Base-by-base conservation (phyloP, 2,113 vertebrate species). In the Edolisoma coerulescens region DNA sequence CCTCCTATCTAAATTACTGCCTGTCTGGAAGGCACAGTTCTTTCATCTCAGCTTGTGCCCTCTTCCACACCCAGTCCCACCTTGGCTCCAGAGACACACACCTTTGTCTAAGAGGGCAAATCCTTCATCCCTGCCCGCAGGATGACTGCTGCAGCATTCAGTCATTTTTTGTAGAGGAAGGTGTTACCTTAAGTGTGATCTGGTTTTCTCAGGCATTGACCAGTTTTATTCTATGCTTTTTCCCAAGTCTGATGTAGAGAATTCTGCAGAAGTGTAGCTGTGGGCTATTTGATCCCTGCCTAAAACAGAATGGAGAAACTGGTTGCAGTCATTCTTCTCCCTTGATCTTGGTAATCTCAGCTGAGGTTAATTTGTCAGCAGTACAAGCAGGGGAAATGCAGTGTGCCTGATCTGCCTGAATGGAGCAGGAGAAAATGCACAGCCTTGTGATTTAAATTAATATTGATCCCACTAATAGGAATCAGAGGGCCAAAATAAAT, bases 401-500 rank as follows among this genome's bases (percentile, higher is more conserved):
- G 41, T 26, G 57, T 41, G 64, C 84, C 95, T 94, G 93, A 94
- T 93, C 87, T 91, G 81, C 94, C 42, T 67, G 93, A 75, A 79
- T 44, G 56, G 93, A 68, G 74, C 42, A 67, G 87, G 79, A 94
- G 87, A 93, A 96, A 90, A 96, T 54, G 77, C 77, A 75, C 54
- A 71, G 50, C 6, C 33, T 96, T 96, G 93, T 97, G 85, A 93
- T 96, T 97, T 93, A 97, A 97, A 97, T 97, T 63, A 83, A 90
- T 96, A 97, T 97, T 52, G 95, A 97, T 97, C 94, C 93, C 85
- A 53, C 92, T 96, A 96, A 97, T 87, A 76, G 92, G 90, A 97
- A 97, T 86, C 88, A 96, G 91, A 95, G 84, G 75, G 85, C 80
- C 69, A 93, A 98, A 98, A 96, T 97, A 97, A 98, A 97, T 97